phyloP scores from a whole-genome alignment of 2,113 vertebrate species.

The Chitala chitala region DNA sequence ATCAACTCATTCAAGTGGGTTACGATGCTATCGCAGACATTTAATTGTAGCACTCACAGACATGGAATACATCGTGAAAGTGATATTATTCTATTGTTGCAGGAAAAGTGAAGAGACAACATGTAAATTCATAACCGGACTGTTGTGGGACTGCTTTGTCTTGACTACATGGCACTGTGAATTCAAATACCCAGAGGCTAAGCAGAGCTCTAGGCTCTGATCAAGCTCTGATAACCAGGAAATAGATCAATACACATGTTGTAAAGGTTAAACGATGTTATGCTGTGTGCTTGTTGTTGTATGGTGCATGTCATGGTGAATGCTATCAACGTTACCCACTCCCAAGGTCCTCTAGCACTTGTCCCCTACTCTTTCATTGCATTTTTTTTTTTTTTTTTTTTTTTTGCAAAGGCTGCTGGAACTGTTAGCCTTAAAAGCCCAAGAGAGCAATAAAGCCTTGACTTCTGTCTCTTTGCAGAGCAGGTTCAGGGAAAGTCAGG shows the following conservation, averaged over 20 bases:
- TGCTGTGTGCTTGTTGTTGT: slow-evolving; percentile 62
- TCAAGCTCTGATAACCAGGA: slow-evolving; percentile 57
- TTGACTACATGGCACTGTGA: slow-evolving; percentile 47
- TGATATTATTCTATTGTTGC: slow-evolving; percentile 43
- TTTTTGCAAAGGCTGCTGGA: slow-evolving; percentile 33
- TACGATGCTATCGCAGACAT: slow-evolving; percentile 53
- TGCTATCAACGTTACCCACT: slow-evolving; percentile 53
- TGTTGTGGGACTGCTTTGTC: slow-evolving; percentile 50
- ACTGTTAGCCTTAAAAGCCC: neutral
- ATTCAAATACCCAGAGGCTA: slow-evolving; percentile 47
- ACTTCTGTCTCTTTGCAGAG: neutral
- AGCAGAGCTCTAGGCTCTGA: slow-evolving; percentile 56
- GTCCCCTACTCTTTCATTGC: slow-evolving; percentile 16
- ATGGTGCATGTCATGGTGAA: slow-evolving; percentile 51
- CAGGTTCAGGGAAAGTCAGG: neutral
- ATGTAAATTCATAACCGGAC: slow-evolving; percentile 40
- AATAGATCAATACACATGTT: slow-evolving; percentile 68
- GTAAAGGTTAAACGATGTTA: slow-evolving; percentile 78
- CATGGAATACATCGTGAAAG: slow-evolving; percentile 37
- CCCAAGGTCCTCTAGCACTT: slow-evolving; percentile 13
- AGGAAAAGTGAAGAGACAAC: slow-evolving; percentile 23
- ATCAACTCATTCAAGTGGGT: slow-evolving; percentile 47
- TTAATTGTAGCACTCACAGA: slow-evolving; percentile 50
- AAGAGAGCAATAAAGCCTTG: neutral
- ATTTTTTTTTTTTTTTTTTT: slow-evolving; percentile 28